Evolutionary conservation across 2,113 vertebrate genomes (phyloP), one percentile per base, ranked within the genome.

Genomic region (Microcebus griseorufus): DNA sequence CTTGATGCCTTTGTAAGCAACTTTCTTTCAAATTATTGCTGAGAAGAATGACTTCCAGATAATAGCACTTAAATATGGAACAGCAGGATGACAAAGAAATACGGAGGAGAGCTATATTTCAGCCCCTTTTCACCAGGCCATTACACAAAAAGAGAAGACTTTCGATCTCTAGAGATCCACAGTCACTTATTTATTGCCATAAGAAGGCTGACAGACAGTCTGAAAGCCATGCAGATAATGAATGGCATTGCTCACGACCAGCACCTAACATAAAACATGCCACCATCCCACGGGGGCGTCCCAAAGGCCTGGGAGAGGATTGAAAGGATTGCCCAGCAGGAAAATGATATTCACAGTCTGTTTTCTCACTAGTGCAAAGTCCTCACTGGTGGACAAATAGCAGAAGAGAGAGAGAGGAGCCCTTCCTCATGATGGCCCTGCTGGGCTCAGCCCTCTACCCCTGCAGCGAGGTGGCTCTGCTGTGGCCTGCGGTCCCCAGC

Each of bases 1-100:
- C 97, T 81, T 87, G 96, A 95, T 72, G 96, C 90, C 94, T 98
- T 94, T 97, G 94, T 97, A 98, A 98, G 98, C 83, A 98, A 94
- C 92, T 98, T 97, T 98, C 94, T 97, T 95, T 97, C 97, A 97
- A 90, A 95, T 94, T 90, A 91, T 75, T 65, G 58, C 65, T 42
- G 80, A 85, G 75, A 97, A 97, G 82, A 97, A 95, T 95, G 93
- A 95, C 96, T 98, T 98, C 96, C 85, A 96, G 79, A 94, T 94
- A 98, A 97, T 51, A 96, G 70, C 75, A 95, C 81, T 97, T 93
- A 94, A 98, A 97, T 98, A 96, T 67, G 89, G 88, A 98, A 93
- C 9, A 97, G 83, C 67, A 97, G 72, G 95, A 96, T 79, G 70
- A 96, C 75, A 81, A 97, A 94, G 69, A 90, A 93, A 90, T 88